A percentile compares a stretch with the other conserved stretches of the same genome.
These are phyloP conservation scores for Neocrepidodera transversa DNA, from an alignment of 2,888 invertebrate species.

Conservation along the genomic window DNA sequence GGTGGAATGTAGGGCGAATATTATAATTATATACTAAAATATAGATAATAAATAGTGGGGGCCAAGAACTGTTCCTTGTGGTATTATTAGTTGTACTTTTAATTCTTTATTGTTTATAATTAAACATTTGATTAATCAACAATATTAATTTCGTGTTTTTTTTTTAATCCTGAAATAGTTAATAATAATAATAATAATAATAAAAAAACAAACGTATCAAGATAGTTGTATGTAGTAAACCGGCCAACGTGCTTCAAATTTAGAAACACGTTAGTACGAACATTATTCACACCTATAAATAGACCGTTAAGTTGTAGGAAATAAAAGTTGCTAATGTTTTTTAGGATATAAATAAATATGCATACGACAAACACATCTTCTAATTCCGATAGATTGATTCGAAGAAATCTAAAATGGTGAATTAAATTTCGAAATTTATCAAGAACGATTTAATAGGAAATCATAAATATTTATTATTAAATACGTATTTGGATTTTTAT, in stretches of 20 bases:
- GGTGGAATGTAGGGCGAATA: too few species aligned
- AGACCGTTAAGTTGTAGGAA: conserved; percentile 34
- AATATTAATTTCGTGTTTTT: too few species aligned
- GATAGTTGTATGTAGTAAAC: neutral
- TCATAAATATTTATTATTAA: too few species aligned
- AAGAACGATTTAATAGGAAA: too few species aligned
- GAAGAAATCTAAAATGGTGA: conserved; percentile 6
- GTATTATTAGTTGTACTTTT: too few species aligned
- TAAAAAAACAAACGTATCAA: conserved; percentile 12
- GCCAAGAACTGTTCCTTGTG: too few species aligned
- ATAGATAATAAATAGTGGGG: too few species aligned
- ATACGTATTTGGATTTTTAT: too few species aligned
- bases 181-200: conserved; percentile 9
- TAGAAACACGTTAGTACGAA: conserved; percentile 18
- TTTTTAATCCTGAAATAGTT: too few species aligned
- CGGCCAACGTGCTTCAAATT: conserved; percentile 25
- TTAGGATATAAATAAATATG: conserved; percentile 20
- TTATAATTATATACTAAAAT: too few species aligned
- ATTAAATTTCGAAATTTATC: neutral
- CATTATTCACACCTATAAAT: conserved; percentile 37
- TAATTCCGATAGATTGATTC: conserved; percentile 2
- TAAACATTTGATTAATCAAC: too few species aligned
- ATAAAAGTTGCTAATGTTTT: conserved; percentile 28
- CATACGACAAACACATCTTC: conserved; percentile 5
- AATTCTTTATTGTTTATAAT: too few species aligned